phyloP scores from a whole-genome alignment of 2,797 vertebrate species.

The Stomatorhinus walkeri region DNA sequence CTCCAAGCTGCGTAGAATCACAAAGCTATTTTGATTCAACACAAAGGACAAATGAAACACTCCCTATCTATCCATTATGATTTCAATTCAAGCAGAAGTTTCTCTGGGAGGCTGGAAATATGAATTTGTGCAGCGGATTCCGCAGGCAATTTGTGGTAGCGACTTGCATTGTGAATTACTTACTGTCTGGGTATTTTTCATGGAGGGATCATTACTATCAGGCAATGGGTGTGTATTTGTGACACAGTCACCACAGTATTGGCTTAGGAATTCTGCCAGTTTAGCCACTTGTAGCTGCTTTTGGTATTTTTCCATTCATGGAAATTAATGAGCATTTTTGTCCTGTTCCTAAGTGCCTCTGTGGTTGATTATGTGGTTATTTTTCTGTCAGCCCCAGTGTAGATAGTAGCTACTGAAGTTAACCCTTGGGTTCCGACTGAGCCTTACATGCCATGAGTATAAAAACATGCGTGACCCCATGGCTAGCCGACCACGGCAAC shows the following conservation, averaged over 20 bases:
- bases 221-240: neutral
- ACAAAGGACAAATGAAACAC: neutral
- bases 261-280: neutral
- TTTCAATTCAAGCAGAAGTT: constrained; percentile 1
- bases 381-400: neutral
- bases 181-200: neutral
- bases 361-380: neutral
- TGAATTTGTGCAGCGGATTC: neutral
- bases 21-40: neutral
- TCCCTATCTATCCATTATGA: neutral
- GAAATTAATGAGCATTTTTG: neutral
- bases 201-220: neutral
- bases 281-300: neutral
- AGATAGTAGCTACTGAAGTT: neutral
- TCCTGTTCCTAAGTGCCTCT: neutral
- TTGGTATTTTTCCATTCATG: neutral
- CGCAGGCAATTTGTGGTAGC: neutral
- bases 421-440: neutral
- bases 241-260: neutral
- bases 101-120: neutral
- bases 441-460: neutral
- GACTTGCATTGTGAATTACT: neutral
- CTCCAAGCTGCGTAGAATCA: neutral
- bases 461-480: neutral
- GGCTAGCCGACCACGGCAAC: neutral